Evolutionary conservation across 2,797 vertebrate genomes (phyloP).

Genomic region (Mallotus villosus): DNA sequence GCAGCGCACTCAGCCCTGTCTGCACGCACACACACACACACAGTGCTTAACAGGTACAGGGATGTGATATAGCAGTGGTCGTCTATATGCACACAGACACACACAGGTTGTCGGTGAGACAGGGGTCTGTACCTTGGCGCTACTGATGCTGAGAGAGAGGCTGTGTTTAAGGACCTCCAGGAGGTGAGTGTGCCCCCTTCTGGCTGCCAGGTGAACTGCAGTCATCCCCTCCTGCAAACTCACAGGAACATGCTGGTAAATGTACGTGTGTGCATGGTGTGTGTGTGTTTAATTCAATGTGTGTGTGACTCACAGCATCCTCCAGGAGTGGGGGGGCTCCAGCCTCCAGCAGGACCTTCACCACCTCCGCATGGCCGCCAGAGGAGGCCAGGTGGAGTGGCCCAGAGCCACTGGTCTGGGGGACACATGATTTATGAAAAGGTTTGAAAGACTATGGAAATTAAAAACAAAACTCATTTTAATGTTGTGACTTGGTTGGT

Average conservation of each 20-base stretch:
- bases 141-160: slow-evolving; percentile 55
- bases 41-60: neutral
- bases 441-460: no score
- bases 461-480: no score
- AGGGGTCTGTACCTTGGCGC: slow-evolving; percentile 50
- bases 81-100: neutral
- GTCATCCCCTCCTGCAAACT: slow-evolving; percentile 64
- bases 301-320: slow-evolving; percentile 42
- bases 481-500: no score
- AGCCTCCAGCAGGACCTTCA: slow-evolving; percentile 60
- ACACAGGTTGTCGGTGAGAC: slow-evolving; percentile 13
- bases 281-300: neutral
- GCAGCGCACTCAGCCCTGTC: slow-evolving; percentile 45
- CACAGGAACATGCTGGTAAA: slow-evolving; percentile 7
- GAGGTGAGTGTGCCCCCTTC: slow-evolving; percentile 61
- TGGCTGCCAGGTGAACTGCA: slow-evolving; percentile 60
- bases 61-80: neutral
- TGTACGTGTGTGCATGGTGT: neutral
- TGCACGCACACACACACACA: slow-evolving; percentile 23
- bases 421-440: neutral
- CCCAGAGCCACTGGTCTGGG: slow-evolving; percentile 55
- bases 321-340: slow-evolving; percentile 60
- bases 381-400: slow-evolving; percentile 63
- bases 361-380: slow-evolving; percentile 62
- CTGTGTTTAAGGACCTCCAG: slow-evolving; percentile 61